These are phyloP conservation scores for Apodemia hepburni DNA, from an alignment of 2,888 invertebrate species.

Conservation along the genomic window DNA sequence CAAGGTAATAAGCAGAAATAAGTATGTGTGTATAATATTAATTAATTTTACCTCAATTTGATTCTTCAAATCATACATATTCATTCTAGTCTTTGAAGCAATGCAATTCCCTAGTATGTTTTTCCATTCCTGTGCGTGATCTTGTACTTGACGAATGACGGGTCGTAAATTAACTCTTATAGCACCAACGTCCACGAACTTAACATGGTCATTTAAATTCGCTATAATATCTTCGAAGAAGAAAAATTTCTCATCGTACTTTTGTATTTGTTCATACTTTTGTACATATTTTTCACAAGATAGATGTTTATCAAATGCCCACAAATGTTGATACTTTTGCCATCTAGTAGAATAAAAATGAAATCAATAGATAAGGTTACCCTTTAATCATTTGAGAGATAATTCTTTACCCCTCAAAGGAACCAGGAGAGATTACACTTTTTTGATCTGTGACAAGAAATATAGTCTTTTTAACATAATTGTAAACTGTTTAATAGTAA, in stretches of 20 bases:
- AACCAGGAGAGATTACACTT: too few relatives aligned
- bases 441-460: too few relatives aligned
- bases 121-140: slow-evolving; percentile 91
- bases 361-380: too few relatives aligned
- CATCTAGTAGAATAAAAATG: slow-evolving; percentile 68
- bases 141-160: slow-evolving; percentile 81
- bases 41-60: slow-evolving; percentile 81
- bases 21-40: too few relatives aligned
- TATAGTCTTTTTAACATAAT: too few relatives aligned
- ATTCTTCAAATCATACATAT: slow-evolving; percentile 84
- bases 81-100: slow-evolving; percentile 82
- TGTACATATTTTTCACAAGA: slow-evolving; percentile 89
- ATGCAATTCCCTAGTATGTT: slow-evolving; percentile 85
- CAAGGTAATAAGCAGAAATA: too few relatives aligned
- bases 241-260: slow-evolving; percentile 91
- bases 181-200: slow-evolving; percentile 83
- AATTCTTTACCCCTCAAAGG: too few relatives aligned
- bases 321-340: slow-evolving; percentile 86
- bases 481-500: too few relatives aligned
- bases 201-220: slow-evolving; percentile 80
- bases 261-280: slow-evolving; percentile 71
- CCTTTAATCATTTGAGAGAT: too few relatives aligned
- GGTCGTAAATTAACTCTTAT: slow-evolving; percentile 87
- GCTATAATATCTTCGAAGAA: slow-evolving; percentile 89
- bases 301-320: slow-evolving; percentile 86